Evolutionary conservation across 2,797 vertebrate genomes (phyloP).

Genomic region (Artibeus lituratus): DNA sequence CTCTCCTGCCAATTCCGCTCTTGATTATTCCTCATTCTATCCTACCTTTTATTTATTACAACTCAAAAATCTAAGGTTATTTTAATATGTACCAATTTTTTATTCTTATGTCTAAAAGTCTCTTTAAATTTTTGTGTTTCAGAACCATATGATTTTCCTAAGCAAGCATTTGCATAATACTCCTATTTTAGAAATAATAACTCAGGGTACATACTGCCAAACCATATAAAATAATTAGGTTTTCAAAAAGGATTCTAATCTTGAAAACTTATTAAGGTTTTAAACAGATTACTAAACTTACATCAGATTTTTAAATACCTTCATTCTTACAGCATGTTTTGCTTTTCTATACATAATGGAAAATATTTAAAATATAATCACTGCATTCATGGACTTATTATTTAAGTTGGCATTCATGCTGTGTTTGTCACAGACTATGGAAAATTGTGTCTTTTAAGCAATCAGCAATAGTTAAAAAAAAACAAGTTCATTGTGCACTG

Average conservation of each 20-base stretch:
- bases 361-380: constrained; percentile 23
- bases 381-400: neutral
- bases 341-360: neutral
- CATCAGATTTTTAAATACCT: neutral
- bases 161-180: neutral
- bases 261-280: neutral
- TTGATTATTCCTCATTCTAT: neutral
- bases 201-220: neutral
- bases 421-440: neutral
- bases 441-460: neutral
- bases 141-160: neutral
- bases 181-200: neutral
- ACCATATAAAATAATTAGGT: neutral
- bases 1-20: neutral
- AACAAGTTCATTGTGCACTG: neutral
- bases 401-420: neutral
- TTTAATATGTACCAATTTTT: neutral
- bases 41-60: neutral
- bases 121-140: neutral
- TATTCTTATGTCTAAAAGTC: neutral
- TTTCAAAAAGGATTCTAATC: neutral
- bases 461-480: neutral
- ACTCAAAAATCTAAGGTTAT: neutral
- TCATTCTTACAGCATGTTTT: neutral
- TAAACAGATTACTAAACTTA: neutral